Base-by-base conservation (phyloP, 2,888 invertebrate genomes). In the Cosmia trapezina region DNA sequence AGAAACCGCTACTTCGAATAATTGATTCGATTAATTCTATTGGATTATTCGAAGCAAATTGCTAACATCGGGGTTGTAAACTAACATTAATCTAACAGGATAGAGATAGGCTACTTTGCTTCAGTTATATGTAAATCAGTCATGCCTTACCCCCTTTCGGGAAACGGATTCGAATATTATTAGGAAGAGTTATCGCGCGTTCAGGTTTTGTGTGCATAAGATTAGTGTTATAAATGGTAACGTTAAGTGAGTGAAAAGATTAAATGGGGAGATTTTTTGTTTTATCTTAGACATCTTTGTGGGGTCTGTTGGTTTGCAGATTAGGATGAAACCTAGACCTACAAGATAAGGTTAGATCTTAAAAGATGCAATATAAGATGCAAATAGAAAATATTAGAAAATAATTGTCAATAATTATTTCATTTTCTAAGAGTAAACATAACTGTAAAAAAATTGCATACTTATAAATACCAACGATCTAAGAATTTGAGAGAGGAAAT, bases 1-100 rank as follows among this genome's bases (percentile, higher is more conserved):
- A 49, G 54, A 76, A 76, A 70, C 72, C 70, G 67, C 66, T 66
- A 53, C 65, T 70, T 70, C 28, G 45, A 59, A 76, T 84, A 70
- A 76, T 76, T 72, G 64, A 82, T 69, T 71, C 65, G 41, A 84
- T 76, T 54, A 65, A 79, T 76, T 69, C 60, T 67, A 76, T 70
- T 64, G 19, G 74, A 72, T 76, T 79, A 79, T 83, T 66, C 60
- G 33, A 83, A 73, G 83, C 80, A 64, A 83, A 62, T 77, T 71
- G 47, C 73, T 54, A 75, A 70, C 65, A 76, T 73, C 68, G 9
- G 54, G 47, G 51, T 66, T 64, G 61, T 76, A 57, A 54, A 64
- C 33, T 60, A 62, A 59, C 68, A 69, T 47, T 73, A 73, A 75
- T 83, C 67, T 80, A 60, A 76, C 76, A 62, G 75, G 63, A 83